phyloP scores from a whole-genome alignment of 2,888 invertebrate genomes.

The Drosophila falleni region DNA sequence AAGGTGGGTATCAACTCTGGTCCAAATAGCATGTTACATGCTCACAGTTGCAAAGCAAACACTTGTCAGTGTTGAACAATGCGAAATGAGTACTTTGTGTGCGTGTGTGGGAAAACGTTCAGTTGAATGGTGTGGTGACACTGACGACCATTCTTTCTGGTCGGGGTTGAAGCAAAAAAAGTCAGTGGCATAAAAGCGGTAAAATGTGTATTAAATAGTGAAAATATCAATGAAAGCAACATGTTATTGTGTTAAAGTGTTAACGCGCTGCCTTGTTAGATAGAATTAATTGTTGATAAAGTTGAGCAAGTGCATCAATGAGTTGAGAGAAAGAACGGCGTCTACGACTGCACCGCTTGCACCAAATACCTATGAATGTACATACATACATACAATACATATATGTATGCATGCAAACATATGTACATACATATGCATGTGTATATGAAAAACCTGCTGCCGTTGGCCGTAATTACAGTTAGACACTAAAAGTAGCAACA shows the following conservation, averaged over 20 bases:
- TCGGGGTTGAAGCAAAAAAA: slow-evolving; percentile 63
- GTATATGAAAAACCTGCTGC: slow-evolving; percentile 70
- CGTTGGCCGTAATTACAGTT: slow-evolving; percentile 71
- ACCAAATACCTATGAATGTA: slow-evolving; percentile 62
- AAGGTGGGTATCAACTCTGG: slow-evolving; percentile 35
- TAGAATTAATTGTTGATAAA: slow-evolving; percentile 18
- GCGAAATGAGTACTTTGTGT: slow-evolving; percentile 8
- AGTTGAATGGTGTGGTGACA: slow-evolving; percentile 45
- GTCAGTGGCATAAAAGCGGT: slow-evolving; percentile 47
- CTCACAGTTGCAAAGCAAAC: not conserved
- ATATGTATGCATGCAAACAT: slow-evolving; percentile 14
- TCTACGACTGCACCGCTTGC: slow-evolving; percentile 51
- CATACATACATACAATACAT: slow-evolving; percentile 23
- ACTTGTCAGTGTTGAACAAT: slow-evolving; percentile 32
- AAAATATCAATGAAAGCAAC: slow-evolving; percentile 46
- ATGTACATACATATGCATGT: slow-evolving; percentile 9
- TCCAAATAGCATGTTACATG: slow-evolving; percentile 9
- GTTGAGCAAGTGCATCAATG: slow-evolving; percentile 17
- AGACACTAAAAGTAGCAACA: slow-evolving; percentile 68
- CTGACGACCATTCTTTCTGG: slow-evolving; percentile 57
- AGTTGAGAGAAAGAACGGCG: slow-evolving; percentile 44
- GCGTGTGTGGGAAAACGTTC: slow-evolving; percentile 11
- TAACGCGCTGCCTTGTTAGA: slow-evolving; percentile 25
- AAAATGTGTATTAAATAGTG: slow-evolving; percentile 68
- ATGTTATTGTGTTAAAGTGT: slow-evolving; percentile 23